These are phyloP conservation scores for Drosophila multiciliata DNA, from an alignment of 2,888 invertebrate genomes.

Conservation along the genomic window DNA sequence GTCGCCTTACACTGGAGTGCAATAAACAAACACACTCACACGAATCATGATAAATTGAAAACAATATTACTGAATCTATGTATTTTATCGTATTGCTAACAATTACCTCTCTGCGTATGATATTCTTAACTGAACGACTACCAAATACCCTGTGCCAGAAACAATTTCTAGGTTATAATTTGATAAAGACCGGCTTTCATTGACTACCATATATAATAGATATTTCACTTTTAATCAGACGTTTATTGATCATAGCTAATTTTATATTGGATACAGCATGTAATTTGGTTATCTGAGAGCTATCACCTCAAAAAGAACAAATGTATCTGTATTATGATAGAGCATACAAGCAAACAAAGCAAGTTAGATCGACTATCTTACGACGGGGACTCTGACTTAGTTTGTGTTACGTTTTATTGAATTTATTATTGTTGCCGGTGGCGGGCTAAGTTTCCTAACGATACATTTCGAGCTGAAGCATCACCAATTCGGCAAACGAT, in stretches of 20 bases:
- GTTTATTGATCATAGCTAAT: background rate
- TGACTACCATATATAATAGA: background rate
- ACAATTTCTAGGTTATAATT: background rate
- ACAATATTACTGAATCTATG: constrained; percentile 60
- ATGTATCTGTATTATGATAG: background rate
- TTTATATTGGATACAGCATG: background rate
- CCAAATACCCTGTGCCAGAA: constrained; percentile 14
- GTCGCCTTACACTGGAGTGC: constrained; percentile 38
- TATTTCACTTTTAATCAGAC: background rate
- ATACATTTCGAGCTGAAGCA: background rate
- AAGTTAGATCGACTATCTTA: background rate
- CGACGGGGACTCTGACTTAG: background rate
- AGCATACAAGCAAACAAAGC: background rate
- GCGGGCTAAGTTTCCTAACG: background rate
- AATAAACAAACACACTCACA: constrained; percentile 38
- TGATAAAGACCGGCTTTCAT: background rate
- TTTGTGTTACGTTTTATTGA: background rate
- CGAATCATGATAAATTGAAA: constrained; percentile 66
- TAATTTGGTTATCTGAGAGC: background rate
- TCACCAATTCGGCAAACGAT: background rate
- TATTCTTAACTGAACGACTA: constrained; percentile 8
- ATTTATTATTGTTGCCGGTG: background rate
- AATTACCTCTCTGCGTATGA: constrained; percentile 1
- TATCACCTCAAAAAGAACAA: background rate
- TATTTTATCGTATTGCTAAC: constrained; percentile 29